Conservation (phyloP, 2,113 vertebrate species). For the Castor canadensis region DNA sequence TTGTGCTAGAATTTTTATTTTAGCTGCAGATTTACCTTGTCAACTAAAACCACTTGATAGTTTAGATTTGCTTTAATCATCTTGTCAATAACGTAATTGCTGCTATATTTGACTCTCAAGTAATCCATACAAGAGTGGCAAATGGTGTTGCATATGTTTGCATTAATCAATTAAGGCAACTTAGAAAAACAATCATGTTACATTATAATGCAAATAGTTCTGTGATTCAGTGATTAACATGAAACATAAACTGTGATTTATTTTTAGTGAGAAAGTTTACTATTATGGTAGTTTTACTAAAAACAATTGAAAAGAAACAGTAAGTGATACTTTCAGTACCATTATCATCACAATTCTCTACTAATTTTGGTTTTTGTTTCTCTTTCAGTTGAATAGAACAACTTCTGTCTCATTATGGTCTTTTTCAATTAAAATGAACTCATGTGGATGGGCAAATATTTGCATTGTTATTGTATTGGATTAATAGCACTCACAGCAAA, state of each 20-base stretch:
- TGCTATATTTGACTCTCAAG: slow-evolving; percentile 38
- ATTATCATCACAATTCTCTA: slow-evolving; percentile 58
- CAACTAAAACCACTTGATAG: slow-evolving; percentile 29
- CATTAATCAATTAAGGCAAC: slow-evolving; percentile 34
- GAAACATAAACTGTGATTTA: slow-evolving; percentile 43
- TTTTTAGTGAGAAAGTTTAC: background rate
- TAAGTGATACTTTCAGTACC: slow-evolving; percentile 6
- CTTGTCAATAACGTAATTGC: slow-evolving; percentile 54
- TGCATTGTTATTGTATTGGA: slow-evolving; percentile 50
- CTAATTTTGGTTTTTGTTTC: slow-evolving; percentile 65
- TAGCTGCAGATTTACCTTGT: slow-evolving; percentile 53
- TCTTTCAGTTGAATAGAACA: slow-evolving; percentile 59
- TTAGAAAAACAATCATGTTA: background rate
- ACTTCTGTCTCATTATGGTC: slow-evolving; percentile 58
- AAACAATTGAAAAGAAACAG: slow-evolving; percentile 36
- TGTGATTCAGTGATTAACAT: slow-evolving; percentile 56
- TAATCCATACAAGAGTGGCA: slow-evolving; percentile 33
- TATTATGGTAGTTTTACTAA: slow-evolving; percentile 15
- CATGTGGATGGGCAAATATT: slow-evolving; percentile 59
- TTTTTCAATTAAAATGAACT: slow-evolving; percentile 71
- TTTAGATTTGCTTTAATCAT: slow-evolving; percentile 68
- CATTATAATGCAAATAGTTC: slow-evolving; percentile 15
- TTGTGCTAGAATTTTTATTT: slow-evolving; percentile 63
- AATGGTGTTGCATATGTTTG: slow-evolving; percentile 53
- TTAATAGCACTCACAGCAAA: slow-evolving; percentile 51